phyloP scores from a whole-genome alignment of 2,113 vertebrate genomes.

The Telmatochromis sp. region DNA sequence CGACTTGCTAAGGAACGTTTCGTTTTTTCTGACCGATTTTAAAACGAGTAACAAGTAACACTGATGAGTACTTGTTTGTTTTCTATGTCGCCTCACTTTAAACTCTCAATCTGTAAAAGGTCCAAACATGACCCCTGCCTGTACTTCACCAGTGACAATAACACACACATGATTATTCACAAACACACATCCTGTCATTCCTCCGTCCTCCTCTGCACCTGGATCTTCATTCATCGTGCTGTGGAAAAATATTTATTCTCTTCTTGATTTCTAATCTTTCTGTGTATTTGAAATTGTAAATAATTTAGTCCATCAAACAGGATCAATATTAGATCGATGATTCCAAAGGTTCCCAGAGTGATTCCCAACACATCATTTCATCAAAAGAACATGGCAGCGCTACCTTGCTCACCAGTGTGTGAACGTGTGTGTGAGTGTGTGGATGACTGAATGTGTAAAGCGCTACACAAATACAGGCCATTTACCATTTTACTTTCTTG shows the following conservation, averaged over 20 bases:
- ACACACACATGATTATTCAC: not conserved
- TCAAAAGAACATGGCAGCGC: not conserved
- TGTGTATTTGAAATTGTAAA: not conserved
- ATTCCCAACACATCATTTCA: not conserved
- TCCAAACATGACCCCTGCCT: not conserved
- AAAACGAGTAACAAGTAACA: not conserved
- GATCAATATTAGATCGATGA: not conserved
- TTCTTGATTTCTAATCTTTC: not conserved
- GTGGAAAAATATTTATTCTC: not conserved
- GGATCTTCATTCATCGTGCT: not conserved
- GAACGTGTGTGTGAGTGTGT: not conserved
- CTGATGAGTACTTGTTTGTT: not conserved
- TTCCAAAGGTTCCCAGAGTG: not conserved
- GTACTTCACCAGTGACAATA: not conserved
- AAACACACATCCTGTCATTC: not conserved
- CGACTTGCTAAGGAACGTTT: not conserved
- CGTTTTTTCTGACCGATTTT: not conserved
- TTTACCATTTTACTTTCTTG: not conserved
- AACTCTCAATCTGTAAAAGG: not conserved
- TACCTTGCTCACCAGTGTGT: not conserved
- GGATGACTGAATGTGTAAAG: not conserved
- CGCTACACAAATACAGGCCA: not conserved
- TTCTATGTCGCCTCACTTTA: not conserved
- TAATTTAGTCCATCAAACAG: not conserved
- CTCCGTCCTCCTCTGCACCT: not conserved